Evolutionary conservation across 2,888 invertebrate genomes (phyloP), one percentile per base, ranked within the genome.

Genomic region (Polyommatus iphigenia): DNA sequence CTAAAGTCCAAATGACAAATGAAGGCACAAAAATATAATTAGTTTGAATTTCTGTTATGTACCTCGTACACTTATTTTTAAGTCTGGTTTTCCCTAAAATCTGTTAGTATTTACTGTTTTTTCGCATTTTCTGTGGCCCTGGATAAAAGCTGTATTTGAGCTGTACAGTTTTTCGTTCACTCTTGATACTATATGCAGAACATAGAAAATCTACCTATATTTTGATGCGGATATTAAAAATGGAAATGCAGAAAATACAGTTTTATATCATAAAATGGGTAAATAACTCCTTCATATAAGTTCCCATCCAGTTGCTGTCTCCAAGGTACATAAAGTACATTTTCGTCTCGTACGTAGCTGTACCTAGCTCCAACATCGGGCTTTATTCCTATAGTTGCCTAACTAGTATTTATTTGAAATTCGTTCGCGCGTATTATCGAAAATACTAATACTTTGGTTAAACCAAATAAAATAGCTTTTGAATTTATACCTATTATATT

Each of bases 321-420:
- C 59, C 8, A 20, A 59, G 57, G 57, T n/a, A 57, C n/a, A n/a
- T 57, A n/a, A 57, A 59, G 59, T 20, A 59, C 20, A 59, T 59
- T 59, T 18, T 20, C 59, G 20, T 59, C 10, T 20, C 10, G 59
- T 59, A 20, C n/a, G 59, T 59, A 8, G 20, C 59, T 59, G 3
- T 59, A 50, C 15, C 15, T n/a, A 59, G 59, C 20, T 59, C 20
- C 59, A 3, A 59, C 10, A 20, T 59, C 20, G 20, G 20, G 20
- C 20, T 59, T 57, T 59, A 59, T 59, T 20, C 20, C 59, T 59
- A 7, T 36, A 20, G 59, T 59, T 20, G 20, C 59, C 20, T 20
- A 59, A 59, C 59, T 59, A 59, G 59, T 59, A 59, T 59, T 59
- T 59, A 59, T 59, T 59, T 59, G 20, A 59, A 59, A 20, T 59